These are phyloP conservation scores for Catocala sponsa DNA, from an alignment of 2,888 invertebrate genomes.

Conservation along the genomic window DNA sequence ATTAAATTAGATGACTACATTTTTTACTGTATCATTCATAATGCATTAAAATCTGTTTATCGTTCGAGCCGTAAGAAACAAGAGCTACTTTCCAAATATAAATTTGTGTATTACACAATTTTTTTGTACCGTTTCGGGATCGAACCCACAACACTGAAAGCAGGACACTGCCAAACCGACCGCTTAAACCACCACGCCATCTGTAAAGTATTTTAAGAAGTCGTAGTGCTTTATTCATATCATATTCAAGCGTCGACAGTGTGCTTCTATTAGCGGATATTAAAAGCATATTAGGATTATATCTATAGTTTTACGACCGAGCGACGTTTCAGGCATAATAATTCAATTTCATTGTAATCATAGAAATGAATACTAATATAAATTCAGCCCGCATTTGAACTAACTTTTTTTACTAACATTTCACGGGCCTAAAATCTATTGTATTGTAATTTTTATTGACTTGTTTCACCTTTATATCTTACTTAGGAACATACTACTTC, in stretches of 20 bases:
- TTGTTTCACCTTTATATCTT: background rate
- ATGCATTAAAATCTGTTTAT: too few species aligned
- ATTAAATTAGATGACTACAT: too few species aligned
- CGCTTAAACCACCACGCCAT: too few species aligned
- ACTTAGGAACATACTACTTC: background rate
- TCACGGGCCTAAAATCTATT: conserved; percentile 1
- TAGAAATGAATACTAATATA: conserved; percentile 5
- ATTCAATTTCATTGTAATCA: background rate
- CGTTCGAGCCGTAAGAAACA: too few species aligned
- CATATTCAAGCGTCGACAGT: background rate
- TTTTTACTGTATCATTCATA: too few species aligned
- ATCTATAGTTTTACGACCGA: conserved; percentile 14
- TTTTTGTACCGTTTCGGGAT: too few species aligned
- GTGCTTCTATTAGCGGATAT: conserved; percentile 6
- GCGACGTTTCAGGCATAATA: conserved; percentile 5
- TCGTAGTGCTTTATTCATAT: background rate
- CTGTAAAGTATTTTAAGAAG: too few species aligned
- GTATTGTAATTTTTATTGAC: conserved; percentile 1
- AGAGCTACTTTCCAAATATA: too few species aligned
- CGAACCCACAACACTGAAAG: too few species aligned
- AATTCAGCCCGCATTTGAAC: conserved; percentile 8
- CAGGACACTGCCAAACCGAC: too few species aligned
- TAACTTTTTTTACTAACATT: background rate
- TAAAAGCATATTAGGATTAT: conserved; percentile 19
- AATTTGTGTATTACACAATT: too few species aligned